Evolutionary conservation across 1,140 invertebrate species (phyloP), one percentile per base, ranked within the genome.

Genomic region (Bombus sylvicola): DNA sequence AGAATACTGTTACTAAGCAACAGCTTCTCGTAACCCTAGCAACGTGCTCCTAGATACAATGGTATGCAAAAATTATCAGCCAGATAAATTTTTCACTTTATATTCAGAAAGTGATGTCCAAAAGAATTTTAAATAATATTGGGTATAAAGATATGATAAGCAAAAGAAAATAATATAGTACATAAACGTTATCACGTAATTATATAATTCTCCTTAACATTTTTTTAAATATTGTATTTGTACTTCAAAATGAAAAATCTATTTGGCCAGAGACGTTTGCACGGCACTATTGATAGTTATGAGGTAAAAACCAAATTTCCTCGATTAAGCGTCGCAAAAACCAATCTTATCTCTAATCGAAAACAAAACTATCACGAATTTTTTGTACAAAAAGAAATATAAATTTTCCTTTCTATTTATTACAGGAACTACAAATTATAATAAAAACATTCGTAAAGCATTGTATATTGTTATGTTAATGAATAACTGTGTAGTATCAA

Each of bases 1-100:
- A 53, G 18, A 92, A 94, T 92, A 92, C 87, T 93, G 92, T 94
- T 93, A 92, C 93, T 86, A 93, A 81, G 93, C 92, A 93, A 94
- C 93, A 83, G 86, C 89, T 87, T 88, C 86, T 83, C 57, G 71
- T 85, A 85, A 84, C 89, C 87, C 62, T 93, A 91, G 89, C 90
- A 91, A 92, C 90, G 87, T 86, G 64, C 62, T 57, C 31, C 18
- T 37, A 34, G 5, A 31, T 22, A 34, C 13, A n/a, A 6, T 31
- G 5, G 18, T 53, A 22, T 53, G 47, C 5, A 53, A 53, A 53
- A 53, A 22, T 53, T 53, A 22, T 6, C 1, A 1, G 47, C 5
- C 6, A 22, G 47, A 53, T 53, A 53, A 53, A 53, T 53, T 53
- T 53, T 53, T 53, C 18, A 53, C 18, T 53, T 53, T 53, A 53